These are phyloP conservation scores for Forbesichthys papilliferus DNA, from an alignment of 2,113 vertebrate species.

Conservation along the genomic window DNA sequence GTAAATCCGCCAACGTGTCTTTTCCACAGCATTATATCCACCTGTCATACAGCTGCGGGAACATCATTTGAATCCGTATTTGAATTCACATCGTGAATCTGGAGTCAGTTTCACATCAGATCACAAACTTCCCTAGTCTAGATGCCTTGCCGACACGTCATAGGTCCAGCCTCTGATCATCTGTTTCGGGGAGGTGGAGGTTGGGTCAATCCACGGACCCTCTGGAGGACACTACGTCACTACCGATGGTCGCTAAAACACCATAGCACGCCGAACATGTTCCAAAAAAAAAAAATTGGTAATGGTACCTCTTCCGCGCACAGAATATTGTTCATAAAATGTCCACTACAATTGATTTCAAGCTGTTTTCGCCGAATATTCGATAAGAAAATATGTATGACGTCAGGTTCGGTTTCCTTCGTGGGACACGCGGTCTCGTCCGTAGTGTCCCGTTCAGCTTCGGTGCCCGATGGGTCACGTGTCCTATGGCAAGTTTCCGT, in stretches of 20 bases:
- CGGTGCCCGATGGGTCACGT: conserved; percentile 49
- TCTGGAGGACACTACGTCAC: not conserved
- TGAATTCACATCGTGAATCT: not conserved
- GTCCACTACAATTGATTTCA: not conserved
- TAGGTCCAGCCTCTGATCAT: not conserved
- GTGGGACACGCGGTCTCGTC: not conserved
- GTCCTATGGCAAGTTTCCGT: conserved; percentile 54
- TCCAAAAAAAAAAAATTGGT: too few relatives aligned
- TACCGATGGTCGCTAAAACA: too few relatives aligned
- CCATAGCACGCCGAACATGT: too few relatives aligned
- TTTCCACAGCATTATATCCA: conserved; percentile 66
- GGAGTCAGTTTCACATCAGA: conserved; percentile 1
- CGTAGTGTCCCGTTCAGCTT: not conserved
- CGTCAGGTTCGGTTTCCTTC: too few relatives aligned
- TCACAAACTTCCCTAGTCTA: conserved; percentile 47
- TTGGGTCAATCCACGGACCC: conserved; percentile 32
- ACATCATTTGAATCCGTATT: conserved; percentile 26
- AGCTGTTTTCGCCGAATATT: too few relatives aligned
- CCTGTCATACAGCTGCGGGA: conserved; percentile 1
- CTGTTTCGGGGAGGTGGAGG: too few relatives aligned
- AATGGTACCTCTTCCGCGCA: too few relatives aligned
- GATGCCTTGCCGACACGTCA: conserved; percentile 48
- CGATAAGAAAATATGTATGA: not conserved
- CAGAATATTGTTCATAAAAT: not conserved
- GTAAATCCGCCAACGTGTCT: conserved; percentile 49